Base-by-base conservation (phyloP, 1,140 invertebrate species). In the Macrosteles quadrilineatus region DNA sequence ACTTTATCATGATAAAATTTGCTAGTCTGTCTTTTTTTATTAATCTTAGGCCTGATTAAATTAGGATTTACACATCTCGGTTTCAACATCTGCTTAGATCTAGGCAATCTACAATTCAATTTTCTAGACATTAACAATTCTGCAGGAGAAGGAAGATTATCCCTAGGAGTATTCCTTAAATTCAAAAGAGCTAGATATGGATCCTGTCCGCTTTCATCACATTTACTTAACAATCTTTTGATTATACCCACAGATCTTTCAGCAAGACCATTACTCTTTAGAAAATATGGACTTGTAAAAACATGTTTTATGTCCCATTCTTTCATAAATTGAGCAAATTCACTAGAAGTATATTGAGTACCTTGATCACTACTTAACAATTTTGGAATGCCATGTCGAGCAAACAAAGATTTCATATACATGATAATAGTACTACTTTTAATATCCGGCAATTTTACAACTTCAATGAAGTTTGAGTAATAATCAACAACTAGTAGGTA, bases 361-460 rank as follows among this genome's bases (percentile, higher is more conserved):
- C 74, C 75, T 66, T 79, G 73, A 65, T 82, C 80, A 2, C 74
- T 75, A 0, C 79, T 72, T 2, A 80, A 65, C 29, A 53, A 45
- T 6, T 69, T 65, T 1, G 78, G 78, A 29, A 81, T 71, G 3
- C 78, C 77, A 73, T 75, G 74, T 29, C 57, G 21, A 40, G 77
- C 67, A 74, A 81, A 79, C 9, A 77, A 73, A n/a, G 70, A 55
- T 50, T 76, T 73, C 23, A 81, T 36, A 32, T 68, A 23, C 21
- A 11, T 53, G 14, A 74, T 67, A 14, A 71, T 53, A 9, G 57
- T 4, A 3, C 27, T 31, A 62, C n/a, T 14, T 9, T 1, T 9
- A 29, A 14, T 9, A 23, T 62, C 21, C 27, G 12, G 4, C 4
- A 62, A 14, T 23, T 29, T 14, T 4, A 3, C 1, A 29, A 62